Evolutionary conservation across 2,888 invertebrate species (phyloP), one percentile per base, ranked within the genome.

Genomic region (Tinea semifulvella): DNA sequence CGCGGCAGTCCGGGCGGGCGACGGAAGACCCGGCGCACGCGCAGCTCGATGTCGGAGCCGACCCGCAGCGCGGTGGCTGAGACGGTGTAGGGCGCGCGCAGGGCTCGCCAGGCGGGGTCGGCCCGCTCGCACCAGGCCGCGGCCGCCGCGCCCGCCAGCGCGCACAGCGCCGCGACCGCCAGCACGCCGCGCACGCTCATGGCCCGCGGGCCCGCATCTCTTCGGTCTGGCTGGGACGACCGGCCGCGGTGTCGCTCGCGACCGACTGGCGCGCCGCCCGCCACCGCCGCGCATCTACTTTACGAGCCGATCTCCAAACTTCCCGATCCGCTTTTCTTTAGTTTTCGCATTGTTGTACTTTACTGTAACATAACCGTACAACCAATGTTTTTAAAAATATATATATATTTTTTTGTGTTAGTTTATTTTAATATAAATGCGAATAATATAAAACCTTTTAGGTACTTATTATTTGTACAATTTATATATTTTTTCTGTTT

Each of bases 41-140:
- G 72, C 51, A 80, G 75, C 62, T 77, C 79, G n/a, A 20, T 19
- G 49, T 73, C 72, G 69, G 67, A 73, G 45, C 50, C 53, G 10
- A 26, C 42, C 14, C 19, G 19, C 58, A 72, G 71, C 52, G 79
- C 75, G 62, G 74, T 73, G 56, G 73, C 79, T 63, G 76, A 79
- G 68, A 80, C 77, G 58, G 77, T 77, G 59, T 71, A 73, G 50
- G 79, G 79, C 53, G 79, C 79, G 53, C 75, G 74, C 71, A 77
- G 76, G 60, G 79, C 79, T 47, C 79, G 72, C 79, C 79, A 79
- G 56, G 79, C 79, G 56, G 79, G 79, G 76, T 80, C 79, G 56
- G 74, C 79, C 59, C 79, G 75, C 70, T 72, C 77, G 73, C 79
- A 80, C 71, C 75, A 80, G 57, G 63, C 70, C 60, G 69, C 67